phyloP scores from a whole-genome alignment of 1,140 invertebrate genomes.

The Nixonia krombeini region DNA sequence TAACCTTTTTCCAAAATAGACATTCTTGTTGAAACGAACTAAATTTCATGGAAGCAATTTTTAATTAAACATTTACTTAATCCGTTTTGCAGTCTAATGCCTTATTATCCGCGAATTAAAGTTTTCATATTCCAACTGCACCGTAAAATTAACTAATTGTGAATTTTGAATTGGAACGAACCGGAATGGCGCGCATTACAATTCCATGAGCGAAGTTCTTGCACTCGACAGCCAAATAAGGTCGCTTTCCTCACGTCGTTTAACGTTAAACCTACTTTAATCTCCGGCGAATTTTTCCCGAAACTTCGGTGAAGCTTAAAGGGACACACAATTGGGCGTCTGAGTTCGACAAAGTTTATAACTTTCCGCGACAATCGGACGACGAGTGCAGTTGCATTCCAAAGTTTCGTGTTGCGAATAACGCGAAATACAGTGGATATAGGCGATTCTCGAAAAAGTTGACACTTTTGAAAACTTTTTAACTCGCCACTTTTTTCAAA shows the following conservation, averaged over 20 bases:
- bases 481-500: conserved; percentile 1
- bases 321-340: conserved; percentile 37
- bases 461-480: conserved; percentile 3
- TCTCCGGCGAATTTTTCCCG: conserved; percentile 37
- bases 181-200: conserved; percentile 20
- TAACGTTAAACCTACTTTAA: conserved; percentile 48
- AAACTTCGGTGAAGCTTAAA: conserved; percentile 35
- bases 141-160: conserved; percentile 29
- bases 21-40: too few species aligned
- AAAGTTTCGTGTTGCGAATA: conserved; percentile 35
- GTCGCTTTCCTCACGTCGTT: conserved; percentile 40
- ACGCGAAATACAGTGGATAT: conserved; percentile 19
- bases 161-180: conserved; percentile 4
- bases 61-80: too few species aligned
- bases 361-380: conserved; percentile 37
- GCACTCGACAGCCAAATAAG: conserved; percentile 31
- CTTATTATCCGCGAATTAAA: conserved; percentile 18
- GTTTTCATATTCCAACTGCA: conserved; percentile 7
- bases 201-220: conserved; percentile 33
- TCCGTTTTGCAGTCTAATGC: too few species aligned
- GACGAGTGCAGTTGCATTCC: conserved; percentile 22
- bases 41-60: too few species aligned
- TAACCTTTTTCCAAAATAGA: too few species aligned
- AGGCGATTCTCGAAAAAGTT: conserved; percentile 2
- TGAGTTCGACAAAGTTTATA: conserved; percentile 39